Evolutionary conservation across 2,797 vertebrate genomes (phyloP).

Genomic region (Adrianichthys oophorus): DNA sequence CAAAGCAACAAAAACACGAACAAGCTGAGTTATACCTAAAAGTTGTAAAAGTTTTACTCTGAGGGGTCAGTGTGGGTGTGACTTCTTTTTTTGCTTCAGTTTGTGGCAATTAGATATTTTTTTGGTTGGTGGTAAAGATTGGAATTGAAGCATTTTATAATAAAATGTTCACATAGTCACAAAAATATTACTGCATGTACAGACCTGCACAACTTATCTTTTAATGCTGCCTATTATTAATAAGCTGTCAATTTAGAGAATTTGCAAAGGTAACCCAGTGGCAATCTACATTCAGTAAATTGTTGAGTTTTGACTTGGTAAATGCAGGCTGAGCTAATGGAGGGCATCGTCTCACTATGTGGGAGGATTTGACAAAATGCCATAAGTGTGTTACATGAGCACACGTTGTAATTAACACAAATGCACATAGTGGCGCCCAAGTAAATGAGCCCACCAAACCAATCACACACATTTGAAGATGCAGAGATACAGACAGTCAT

Average conservation of each 20-base stretch:
- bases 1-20: no score
- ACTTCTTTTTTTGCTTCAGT: constrained; percentile 6
- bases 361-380: constrained; percentile 76
- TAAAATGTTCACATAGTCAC: constrained; percentile 72
- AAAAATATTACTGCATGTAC: constrained; percentile 68
- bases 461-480: constrained; percentile 31
- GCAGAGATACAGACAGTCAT: constrained; percentile 31
- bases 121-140: constrained; percentile 44
- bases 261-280: constrained; percentile 69
- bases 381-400: constrained; percentile 68
- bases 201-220: constrained; percentile 63
- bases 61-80: constrained; percentile 12
- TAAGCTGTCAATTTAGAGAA: constrained; percentile 77
- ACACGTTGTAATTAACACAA: constrained; percentile 63
- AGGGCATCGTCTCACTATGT: constrained; percentile 72
- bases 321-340: constrained; percentile 76
- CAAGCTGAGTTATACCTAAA: no score
- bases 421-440: constrained; percentile 33
- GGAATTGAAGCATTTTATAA: constrained; percentile 57
- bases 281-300: constrained; percentile 66
- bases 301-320: constrained; percentile 70
- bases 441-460: constrained; percentile 20
- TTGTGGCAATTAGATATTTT: constrained; percentile 31
- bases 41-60: constrained; percentile 4
- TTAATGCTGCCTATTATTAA: constrained; percentile 77